These are phyloP conservation scores for Oreochromis spilurus DNA, from an alignment of 2,113 vertebrate species.

Conservation along the genomic window DNA sequence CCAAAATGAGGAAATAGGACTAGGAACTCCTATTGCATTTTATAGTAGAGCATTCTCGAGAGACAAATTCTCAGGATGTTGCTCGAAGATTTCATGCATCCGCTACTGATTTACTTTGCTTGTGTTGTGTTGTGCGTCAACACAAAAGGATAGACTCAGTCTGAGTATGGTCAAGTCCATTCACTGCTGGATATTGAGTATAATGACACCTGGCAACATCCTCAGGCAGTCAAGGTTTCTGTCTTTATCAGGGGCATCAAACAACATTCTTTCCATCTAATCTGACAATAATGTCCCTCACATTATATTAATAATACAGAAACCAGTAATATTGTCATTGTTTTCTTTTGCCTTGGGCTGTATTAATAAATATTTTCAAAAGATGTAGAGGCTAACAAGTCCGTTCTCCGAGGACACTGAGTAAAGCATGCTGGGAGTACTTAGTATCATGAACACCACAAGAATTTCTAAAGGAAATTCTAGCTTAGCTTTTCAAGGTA, in stretches of 20 bases:
- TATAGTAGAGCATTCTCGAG: not conserved
- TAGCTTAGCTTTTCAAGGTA: not conserved
- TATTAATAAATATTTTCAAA: not conserved
- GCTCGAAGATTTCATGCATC: not conserved
- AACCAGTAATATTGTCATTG: not conserved
- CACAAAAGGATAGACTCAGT: not conserved
- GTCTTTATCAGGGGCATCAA: not conserved
- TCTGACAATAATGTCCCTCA: not conserved
- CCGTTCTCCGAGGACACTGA: not conserved
- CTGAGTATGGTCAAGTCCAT: not conserved
- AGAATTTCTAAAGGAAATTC: not conserved
- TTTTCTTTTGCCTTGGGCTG: not conserved
- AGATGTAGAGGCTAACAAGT: not conserved
- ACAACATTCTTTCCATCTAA: not conserved
- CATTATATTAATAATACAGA: not conserved
- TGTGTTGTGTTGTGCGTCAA: not conserved
- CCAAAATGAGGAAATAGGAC: not conserved
- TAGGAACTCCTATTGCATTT: not conserved
- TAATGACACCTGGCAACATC: not conserved
- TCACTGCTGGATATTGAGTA: not conserved
- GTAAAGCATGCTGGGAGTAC: not conserved
- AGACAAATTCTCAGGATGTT: not conserved
- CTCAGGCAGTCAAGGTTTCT: not conserved
- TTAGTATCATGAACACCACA: not conserved
- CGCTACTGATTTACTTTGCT: not conserved